A percentile compares a stretch with the other conserved stretches of the same genome.
These are phyloP conservation scores for Channa maculata DNA, from an alignment of 2,113 vertebrate genomes.

Conservation along the genomic window DNA sequence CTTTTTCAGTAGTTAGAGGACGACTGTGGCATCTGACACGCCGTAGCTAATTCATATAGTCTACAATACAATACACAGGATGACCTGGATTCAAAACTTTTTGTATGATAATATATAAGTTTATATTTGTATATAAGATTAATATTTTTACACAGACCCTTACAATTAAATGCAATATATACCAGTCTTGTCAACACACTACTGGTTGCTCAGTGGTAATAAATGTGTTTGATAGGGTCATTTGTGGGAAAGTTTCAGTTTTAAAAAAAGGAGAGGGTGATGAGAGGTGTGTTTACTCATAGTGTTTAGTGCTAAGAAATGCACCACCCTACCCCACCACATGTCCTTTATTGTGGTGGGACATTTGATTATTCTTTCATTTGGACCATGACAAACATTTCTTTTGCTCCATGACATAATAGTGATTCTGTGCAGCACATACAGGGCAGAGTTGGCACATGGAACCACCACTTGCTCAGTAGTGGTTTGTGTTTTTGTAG, in stretches of 20 bases:
- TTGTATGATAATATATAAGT: too few relatives aligned
- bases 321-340: background rate
- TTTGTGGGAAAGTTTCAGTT: background rate
- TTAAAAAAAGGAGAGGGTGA: background rate
- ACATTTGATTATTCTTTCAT: slow-evolving; percentile 47
- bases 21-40: too few relatives aligned
- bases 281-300: slow-evolving; percentile 13
- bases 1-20: too few relatives aligned
- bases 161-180: background rate
- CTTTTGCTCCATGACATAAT: slow-evolving; percentile 54
- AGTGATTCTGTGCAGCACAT: slow-evolving; percentile 5
- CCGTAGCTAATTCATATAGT: too few relatives aligned
- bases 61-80: too few relatives aligned
- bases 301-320: slow-evolving; percentile 33
- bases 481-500: slow-evolving; percentile 67
- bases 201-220: background rate
- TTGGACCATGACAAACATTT: slow-evolving; percentile 41
- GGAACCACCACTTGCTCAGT: slow-evolving; percentile 39
- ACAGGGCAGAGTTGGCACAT: slow-evolving; percentile 21
- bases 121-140: too few relatives aligned
- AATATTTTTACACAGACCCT: too few relatives aligned
- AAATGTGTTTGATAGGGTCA: background rate
- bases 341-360: slow-evolving; percentile 44
- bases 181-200: background rate
- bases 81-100: too few relatives aligned